Percentiles rank a stretch among this genome's conserved stretches.
These are phyloP conservation scores for Pocillopora meandrina DNA, from an alignment of 92 coral and sea anemone genomes.

Conservation along the genomic window DNA sequence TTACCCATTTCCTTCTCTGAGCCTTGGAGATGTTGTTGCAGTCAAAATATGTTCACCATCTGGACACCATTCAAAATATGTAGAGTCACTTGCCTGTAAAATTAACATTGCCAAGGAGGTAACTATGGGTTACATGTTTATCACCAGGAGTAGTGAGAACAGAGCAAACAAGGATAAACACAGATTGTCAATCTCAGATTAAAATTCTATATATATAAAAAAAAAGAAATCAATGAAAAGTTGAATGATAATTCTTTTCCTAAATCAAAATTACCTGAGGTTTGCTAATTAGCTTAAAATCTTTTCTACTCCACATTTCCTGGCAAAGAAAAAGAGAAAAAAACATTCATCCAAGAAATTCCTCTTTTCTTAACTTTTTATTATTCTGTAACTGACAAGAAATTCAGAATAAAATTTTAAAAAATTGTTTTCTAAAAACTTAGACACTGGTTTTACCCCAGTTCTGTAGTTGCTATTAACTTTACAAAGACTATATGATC, in stretches of 20 bases:
- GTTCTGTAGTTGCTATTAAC: no score
- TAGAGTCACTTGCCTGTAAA: conserved; percentile 84
- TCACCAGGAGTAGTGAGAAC: neutral
- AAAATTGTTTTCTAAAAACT: no score
- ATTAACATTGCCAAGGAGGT: neutral
- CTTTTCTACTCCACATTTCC: conserved; percentile 96
- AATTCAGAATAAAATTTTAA: no score
- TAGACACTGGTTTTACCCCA: no score
- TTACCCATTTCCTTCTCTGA: conserved; percentile 95
- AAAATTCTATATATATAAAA: neutral
- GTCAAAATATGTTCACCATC: conserved; percentile 95
- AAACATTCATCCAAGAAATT: neutral
- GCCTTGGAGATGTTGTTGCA: conserved; percentile 95
- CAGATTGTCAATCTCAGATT: neutral
- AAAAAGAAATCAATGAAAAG: neutral
- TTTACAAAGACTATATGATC: neutral
- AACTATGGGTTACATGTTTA: neutral
- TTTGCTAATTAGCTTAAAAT: conserved; percentile 84
- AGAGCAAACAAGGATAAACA: neutral
- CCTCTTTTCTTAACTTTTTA: no score
- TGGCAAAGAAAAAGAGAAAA: conserved; percentile 28
- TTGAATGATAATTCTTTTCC: neutral
- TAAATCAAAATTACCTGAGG: conserved; percentile 69
- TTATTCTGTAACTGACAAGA: no score
- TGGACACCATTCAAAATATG: conserved; percentile 91